Conservation (phyloP, 2,113 vertebrate genomes). For the Pelecanoides urinatrix region DNA sequence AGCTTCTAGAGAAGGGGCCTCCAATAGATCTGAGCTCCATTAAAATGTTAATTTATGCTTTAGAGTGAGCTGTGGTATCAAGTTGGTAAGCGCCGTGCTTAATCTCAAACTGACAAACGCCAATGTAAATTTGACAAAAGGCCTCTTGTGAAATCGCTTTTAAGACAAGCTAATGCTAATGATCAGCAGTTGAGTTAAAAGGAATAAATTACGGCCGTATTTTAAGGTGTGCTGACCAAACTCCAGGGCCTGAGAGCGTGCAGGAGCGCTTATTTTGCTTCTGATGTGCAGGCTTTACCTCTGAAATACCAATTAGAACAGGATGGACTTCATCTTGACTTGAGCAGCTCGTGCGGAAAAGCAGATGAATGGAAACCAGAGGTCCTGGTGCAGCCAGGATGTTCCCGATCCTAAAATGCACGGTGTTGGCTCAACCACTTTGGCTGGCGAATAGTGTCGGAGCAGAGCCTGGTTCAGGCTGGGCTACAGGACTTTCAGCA, state of each 20-base stretch:
- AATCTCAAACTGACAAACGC: conserved; percentile 28
- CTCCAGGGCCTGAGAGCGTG: neutral
- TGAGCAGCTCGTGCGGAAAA: neutral
- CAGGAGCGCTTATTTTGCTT: accelerated
- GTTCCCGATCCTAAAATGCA: neutral
- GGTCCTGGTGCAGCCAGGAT: neutral
- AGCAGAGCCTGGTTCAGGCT: neutral
- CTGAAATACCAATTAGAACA: neutral
- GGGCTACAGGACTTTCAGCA: neutral
- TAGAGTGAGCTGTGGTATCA: neutral
- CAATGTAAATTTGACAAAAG: conserved; percentile 46
- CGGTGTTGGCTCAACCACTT: accelerated
- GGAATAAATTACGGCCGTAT: neutral
- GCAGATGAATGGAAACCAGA: neutral
- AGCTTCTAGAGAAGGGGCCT: conserved; percentile 20
- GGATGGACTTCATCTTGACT: neutral
- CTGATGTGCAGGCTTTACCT: neutral
- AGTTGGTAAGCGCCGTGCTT: conserved; percentile 33
- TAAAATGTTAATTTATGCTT: conserved; percentile 66
- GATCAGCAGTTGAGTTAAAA: conserved; percentile 15
- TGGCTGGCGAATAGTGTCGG: accelerated
- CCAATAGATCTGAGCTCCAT: neutral
- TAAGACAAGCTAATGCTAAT: conserved; percentile 37
- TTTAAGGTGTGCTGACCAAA: neutral
- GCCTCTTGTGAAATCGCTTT: conserved; percentile 53